Evolutionary conservation across 2,888 invertebrate species (phyloP).

Genomic region (Drosophila planitibia): DNA sequence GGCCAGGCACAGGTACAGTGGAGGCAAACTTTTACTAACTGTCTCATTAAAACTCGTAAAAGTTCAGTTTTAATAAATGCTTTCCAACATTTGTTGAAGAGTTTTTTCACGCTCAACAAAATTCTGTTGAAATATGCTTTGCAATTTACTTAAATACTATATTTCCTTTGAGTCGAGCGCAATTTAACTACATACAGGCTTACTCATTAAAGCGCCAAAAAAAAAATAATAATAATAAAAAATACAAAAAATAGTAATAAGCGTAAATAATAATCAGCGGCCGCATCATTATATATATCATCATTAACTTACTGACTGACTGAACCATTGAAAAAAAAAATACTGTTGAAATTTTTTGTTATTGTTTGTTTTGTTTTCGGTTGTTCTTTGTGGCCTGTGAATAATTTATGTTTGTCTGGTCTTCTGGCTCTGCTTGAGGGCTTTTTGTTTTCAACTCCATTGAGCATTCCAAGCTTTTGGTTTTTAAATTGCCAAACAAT

Average conservation of each 20-base stretch:
- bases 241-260: constrained; percentile 10
- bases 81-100: not conserved
- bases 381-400: constrained; percentile 25
- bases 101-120: constrained; percentile 53
- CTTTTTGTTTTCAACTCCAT: constrained; percentile 25
- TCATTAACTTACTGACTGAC: constrained; percentile 78
- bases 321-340: constrained; percentile 44
- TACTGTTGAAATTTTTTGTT: constrained; percentile 22
- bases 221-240: constrained; percentile 29
- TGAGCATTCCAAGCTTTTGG: constrained; percentile 26
- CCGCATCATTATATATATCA: constrained; percentile 66
- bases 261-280: constrained; percentile 57
- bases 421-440: constrained; percentile 34
- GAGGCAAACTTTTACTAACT: constrained; percentile 43
- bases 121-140: constrained; percentile 11
- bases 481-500: not conserved
- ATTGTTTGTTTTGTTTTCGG: constrained; percentile 31
- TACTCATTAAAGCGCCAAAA: constrained; percentile 44
- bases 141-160: not conserved
- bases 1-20: constrained; percentile 56
- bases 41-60: not conserved
- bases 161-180: constrained; percentile 8
- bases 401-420: constrained; percentile 52
- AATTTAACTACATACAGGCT: constrained; percentile 15
- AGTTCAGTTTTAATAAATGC: constrained; percentile 16